Conservation (phyloP, 2,888 invertebrate genomes). For the Drosophila borborema region DNA sequence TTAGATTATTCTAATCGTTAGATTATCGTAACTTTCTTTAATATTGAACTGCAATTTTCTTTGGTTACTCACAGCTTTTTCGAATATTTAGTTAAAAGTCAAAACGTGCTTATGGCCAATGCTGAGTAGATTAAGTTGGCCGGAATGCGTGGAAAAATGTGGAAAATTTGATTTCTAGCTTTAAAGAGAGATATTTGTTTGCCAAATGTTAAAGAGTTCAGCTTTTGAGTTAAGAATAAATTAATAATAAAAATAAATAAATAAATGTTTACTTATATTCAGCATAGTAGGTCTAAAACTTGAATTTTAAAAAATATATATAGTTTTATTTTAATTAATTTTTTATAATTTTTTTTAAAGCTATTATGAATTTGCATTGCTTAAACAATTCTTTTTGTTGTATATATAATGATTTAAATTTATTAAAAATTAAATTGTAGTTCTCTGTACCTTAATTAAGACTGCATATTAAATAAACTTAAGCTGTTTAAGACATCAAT, state of each 20-base stretch:
- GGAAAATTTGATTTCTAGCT: background rate
- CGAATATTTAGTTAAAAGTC: constrained; percentile 16
- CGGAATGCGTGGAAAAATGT: background rate
- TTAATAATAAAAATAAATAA: background rate
- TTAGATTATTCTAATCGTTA: background rate
- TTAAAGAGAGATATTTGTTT: background rate
- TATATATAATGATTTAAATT: too few species aligned
- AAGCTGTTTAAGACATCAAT: too few species aligned
- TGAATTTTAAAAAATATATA: too few species aligned
- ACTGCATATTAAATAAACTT: too few species aligned
- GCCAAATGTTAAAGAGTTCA: background rate
- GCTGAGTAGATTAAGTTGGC: constrained; percentile 13
- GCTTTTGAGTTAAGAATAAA: background rate
- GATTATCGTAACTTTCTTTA: background rate
- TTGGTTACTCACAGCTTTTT: background rate
- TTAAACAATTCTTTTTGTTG: too few species aligned
- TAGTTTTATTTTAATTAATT: too few species aligned
- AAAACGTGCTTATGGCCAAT: constrained; percentile 33
- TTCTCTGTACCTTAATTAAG: too few species aligned
- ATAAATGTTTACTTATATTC: too few species aligned
- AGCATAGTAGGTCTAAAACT: too few species aligned
- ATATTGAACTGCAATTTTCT: background rate
- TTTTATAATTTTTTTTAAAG: too few species aligned
- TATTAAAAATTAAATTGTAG: too few species aligned
- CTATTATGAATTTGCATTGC: too few species aligned